Evolutionary conservation across 2,888 invertebrate species (phyloP).

Genomic region (Melanophora roralis): DNA sequence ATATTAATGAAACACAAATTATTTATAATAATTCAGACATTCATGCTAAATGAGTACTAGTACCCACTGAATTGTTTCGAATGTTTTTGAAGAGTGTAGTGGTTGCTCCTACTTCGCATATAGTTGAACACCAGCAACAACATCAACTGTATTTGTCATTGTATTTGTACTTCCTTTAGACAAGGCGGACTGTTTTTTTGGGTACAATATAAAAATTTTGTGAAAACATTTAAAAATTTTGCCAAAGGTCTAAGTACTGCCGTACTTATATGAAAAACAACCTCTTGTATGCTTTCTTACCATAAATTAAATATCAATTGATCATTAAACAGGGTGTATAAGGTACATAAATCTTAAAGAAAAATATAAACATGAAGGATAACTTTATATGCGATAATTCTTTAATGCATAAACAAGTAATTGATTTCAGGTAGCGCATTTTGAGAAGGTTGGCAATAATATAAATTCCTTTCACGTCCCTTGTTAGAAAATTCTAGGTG

Average conservation of each 20-base stretch:
- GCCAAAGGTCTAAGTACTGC: slow-evolving; percentile 12
- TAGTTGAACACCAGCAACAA: not conserved
- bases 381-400: too few relatives aligned
- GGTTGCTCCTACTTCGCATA: not conserved
- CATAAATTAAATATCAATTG: too few relatives aligned
- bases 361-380: too few relatives aligned
- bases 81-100: not conserved
- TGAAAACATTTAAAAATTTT: not conserved
- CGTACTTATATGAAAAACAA: not conserved
- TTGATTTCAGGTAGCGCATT: too few relatives aligned
- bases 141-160: not conserved
- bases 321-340: slow-evolving; percentile 20
- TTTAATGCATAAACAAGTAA: too few relatives aligned
- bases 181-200: not conserved
- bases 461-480: too few relatives aligned
- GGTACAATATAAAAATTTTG: not conserved
- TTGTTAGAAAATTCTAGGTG: too few relatives aligned
- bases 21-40: slow-evolving; percentile 14
- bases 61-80: slow-evolving; percentile 25
- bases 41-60: slow-evolving; percentile 36
- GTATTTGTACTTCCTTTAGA: not conserved
- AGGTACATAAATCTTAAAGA: too few relatives aligned
- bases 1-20: slow-evolving; percentile 21
- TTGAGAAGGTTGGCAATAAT: too few relatives aligned
- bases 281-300: too few relatives aligned